These are phyloP conservation scores for Odontesthes bonariensis DNA, from an alignment of 2,113 vertebrate species.

Conservation along the genomic window DNA sequence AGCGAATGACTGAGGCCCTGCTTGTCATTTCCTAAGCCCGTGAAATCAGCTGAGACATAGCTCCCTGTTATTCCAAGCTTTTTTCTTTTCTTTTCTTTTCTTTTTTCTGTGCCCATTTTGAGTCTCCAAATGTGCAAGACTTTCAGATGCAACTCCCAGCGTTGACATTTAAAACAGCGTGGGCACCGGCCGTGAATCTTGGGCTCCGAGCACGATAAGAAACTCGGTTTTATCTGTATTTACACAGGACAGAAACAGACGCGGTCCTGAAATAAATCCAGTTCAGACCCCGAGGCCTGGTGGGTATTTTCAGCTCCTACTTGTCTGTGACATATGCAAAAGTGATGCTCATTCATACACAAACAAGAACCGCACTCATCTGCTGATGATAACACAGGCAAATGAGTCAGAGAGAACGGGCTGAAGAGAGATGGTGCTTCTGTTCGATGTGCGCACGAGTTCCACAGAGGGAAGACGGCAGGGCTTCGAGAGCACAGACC, in stretches of 20 bases:
- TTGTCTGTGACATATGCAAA: conserved; percentile 32
- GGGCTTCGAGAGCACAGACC: background rate
- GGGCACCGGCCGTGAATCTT: background rate
- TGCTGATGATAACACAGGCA: conserved; percentile 34
- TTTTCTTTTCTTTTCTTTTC: background rate
- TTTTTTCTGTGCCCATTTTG: background rate
- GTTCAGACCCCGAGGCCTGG: background rate
- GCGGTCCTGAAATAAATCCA: background rate
- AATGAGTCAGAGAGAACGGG: conserved; percentile 38
- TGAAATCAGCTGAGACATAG: conserved; percentile 64
- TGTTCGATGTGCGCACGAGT: no score
- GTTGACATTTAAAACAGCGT: conserved; percentile 35
- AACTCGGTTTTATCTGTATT: conserved; percentile 15
- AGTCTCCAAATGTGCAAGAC: conserved; percentile 17
- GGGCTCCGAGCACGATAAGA: conserved; percentile 12
- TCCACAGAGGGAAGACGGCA: background rate
- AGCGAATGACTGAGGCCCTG: conserved; percentile 36
- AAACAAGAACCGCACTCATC: background rate
- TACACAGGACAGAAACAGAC: conserved; percentile 24
- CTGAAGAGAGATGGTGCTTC: background rate
- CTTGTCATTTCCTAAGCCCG: conserved; percentile 73
- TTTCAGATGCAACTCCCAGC: conserved; percentile 23
- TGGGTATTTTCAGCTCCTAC: background rate
- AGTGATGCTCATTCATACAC: background rate
- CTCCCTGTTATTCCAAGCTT: conserved; percentile 52